Evolutionary conservation across 2,113 vertebrate genomes (phyloP), one percentile per base, ranked within the genome.

Genomic region (Porphyrio hochstetteri): DNA sequence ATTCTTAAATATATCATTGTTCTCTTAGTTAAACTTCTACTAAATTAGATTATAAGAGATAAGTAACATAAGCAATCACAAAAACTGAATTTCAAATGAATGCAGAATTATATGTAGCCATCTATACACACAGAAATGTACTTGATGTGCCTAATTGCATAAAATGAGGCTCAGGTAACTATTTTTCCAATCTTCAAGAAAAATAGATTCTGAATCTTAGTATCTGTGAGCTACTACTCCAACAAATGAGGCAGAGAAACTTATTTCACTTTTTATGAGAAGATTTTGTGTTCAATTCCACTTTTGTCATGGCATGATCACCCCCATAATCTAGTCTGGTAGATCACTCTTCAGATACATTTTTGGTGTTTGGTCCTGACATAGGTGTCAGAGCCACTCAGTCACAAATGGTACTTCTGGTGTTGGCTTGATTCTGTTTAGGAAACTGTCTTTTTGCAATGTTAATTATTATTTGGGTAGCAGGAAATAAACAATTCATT

Each of bases 401-500:
- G 80, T 53, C 18, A 77, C n/a, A 87, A 52, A 71, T 68, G 42
- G 16, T 83, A 11, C 21, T 78, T 82, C 35, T 76, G 82, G 24
- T 56, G n/a, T 50, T 78, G 36, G 35, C n/a, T 40, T 77, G 48
- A n/a, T 18, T 24, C 10, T 29, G 31, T 42, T 84, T 60, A 70
- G 15, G 57, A 46, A 56, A 82, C 50, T 55, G 19, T 48, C 20
- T 64, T 94, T 67, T 89, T 57, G 63, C 79, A 96, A 79, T 65
- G 25, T 85, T 76, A 71, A 10, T 94, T 89, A 31, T 60, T 92
- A 27, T 87, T 90, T 93, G 57, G 60, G 64, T 76, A 79, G 14
- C n/a, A 55, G 72, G 48, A 55, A 95, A 92, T 82, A 96, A 97
- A 97, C 52, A 80, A 69, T 67, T 82, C 50, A 57, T 31, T 96